Evolutionary conservation across 2,888 invertebrate species (phyloP).

Genomic region (Scaptomyza caliginosa): DNA sequence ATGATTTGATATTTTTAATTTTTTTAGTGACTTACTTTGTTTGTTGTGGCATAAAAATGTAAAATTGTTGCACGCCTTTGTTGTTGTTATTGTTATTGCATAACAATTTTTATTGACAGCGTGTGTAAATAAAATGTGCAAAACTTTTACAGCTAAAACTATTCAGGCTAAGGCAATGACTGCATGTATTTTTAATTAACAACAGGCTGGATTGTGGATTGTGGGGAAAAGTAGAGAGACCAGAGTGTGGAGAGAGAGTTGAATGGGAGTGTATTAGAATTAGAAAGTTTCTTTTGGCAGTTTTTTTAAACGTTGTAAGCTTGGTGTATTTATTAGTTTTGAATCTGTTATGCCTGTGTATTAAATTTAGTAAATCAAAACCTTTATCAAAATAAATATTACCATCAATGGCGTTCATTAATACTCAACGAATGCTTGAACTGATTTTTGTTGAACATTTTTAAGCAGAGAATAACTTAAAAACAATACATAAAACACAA

Average conservation of each 20-base stretch:
- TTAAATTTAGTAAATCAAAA: background rate
- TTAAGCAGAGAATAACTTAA: background rate
- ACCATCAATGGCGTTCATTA: too few relatives aligned
- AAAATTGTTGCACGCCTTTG: slow-evolving; percentile 41
- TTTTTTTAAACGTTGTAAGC: background rate
- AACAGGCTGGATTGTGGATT: slow-evolving; percentile 17
- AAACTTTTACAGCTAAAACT: slow-evolving; percentile 16
- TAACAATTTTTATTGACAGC: slow-evolving; percentile 57
- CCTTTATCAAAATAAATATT: too few relatives aligned
- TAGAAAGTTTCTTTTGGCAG: background rate
- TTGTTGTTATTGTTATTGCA: slow-evolving; percentile 42
- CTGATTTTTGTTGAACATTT: too few relatives aligned
- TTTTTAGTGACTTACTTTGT: slow-evolving; percentile 19
- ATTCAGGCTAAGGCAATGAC: slow-evolving; percentile 14
- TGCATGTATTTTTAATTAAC: slow-evolving; percentile 54
- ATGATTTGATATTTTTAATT: slow-evolving; percentile 54
- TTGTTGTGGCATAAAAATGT: slow-evolving; percentile 27
- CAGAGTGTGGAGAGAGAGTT: background rate
- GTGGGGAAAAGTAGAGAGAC: too few relatives aligned
- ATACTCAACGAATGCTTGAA: too few relatives aligned
- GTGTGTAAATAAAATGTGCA: slow-evolving; percentile 37
- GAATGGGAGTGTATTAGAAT: slow-evolving; percentile 11
- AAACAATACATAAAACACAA: background rate
- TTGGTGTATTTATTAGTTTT: background rate
- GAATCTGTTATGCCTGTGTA: background rate